These are phyloP conservation scores for Varecia variegata DNA, from an alignment of 2,797 vertebrate genomes.

Conservation along the genomic window DNA sequence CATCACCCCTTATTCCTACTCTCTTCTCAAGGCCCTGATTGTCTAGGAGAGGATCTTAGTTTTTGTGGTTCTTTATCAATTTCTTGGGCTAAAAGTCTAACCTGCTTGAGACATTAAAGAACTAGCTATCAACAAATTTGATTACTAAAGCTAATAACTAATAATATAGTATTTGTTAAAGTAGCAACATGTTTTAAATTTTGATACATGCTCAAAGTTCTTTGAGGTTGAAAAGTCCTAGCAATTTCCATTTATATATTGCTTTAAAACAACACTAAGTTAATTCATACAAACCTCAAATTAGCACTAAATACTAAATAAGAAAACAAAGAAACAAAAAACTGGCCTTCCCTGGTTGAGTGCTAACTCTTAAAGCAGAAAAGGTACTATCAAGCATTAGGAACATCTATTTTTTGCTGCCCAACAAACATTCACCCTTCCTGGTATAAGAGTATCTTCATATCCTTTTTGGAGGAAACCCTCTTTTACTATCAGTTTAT, in stretches of 20 bases:
- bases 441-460: background rate
- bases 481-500: background rate
- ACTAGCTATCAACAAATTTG: constrained; percentile 15
- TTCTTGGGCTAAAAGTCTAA: constrained; percentile 8
- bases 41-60: background rate
- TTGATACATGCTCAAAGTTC: constrained; percentile 20
- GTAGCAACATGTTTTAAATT: background rate
- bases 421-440: background rate
- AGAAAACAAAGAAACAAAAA: background rate
- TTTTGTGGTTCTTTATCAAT: constrained; percentile 7
- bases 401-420: background rate
- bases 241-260: constrained; percentile 31
- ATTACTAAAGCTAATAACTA: constrained; percentile 14
- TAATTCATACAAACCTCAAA: constrained; percentile 38
- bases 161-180: constrained; percentile 4
- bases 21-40: background rate
- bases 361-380: background rate
- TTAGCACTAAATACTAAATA: background rate
- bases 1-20: background rate
- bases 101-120: constrained; percentile 12
- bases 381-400: background rate
- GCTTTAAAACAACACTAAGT: constrained; percentile 40
- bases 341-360: background rate
- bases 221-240: background rate
- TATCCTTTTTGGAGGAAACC: background rate